Conservation (phyloP, 2,113 vertebrate genomes). For the Theristicus caerulescens region DNA sequence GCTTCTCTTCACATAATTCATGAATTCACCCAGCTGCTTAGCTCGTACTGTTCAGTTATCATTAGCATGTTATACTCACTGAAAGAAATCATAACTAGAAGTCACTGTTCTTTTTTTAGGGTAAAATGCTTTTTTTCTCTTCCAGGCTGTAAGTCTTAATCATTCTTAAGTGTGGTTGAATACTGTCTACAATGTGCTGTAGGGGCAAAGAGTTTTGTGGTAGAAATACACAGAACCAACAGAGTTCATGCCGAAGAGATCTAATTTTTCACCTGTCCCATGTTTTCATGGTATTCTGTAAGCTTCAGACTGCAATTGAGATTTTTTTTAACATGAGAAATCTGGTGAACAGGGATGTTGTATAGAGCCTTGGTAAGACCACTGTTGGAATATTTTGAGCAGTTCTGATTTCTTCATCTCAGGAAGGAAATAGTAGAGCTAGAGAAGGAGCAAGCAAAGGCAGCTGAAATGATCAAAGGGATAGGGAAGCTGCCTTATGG, state of each 20-base stretch:
- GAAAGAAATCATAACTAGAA: background rate
- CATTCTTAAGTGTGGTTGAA: background rate
- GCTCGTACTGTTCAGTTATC: background rate
- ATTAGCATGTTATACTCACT: background rate
- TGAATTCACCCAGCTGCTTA: background rate
- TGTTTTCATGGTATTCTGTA: background rate
- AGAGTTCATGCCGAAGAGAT: background rate
- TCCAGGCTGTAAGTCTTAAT: background rate
- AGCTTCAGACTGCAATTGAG: background rate
- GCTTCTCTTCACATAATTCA: background rate
- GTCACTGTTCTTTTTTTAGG: background rate
- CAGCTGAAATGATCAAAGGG: background rate
- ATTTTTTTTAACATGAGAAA: background rate
- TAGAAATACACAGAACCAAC: background rate
- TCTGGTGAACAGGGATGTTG: background rate
- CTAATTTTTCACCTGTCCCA: background rate
- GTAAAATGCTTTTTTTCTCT: background rate
- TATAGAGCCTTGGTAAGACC: background rate
- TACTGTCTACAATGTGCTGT: background rate
- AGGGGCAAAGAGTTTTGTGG: background rate
- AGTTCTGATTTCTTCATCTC: background rate
- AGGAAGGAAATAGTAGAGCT: background rate
- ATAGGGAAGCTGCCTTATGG: background rate
- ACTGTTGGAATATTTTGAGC: background rate
- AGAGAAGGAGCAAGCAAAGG: background rate